Percentiles rank a stretch among this genome's conserved stretches.
phyloP scores from a whole-genome alignment of 2,888 invertebrate species.

The Dicycla oo region DNA sequence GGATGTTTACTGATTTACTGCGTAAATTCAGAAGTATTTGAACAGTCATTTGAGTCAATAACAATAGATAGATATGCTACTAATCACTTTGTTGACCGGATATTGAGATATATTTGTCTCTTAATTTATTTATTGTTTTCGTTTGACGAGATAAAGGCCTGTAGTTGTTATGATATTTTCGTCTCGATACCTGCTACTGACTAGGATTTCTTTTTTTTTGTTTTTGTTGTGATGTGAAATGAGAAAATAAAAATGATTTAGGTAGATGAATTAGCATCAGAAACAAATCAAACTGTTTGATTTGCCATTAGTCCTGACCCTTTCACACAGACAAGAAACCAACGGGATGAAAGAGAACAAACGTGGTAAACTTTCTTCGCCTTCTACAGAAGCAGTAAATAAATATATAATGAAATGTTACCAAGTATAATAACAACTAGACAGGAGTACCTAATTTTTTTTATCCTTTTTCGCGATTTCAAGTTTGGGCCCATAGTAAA shows the following conservation, averaged over 20 bases:
- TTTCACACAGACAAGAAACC: conserved; percentile 14
- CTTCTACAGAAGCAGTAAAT: not conserved
- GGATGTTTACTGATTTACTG: conserved; percentile 50
- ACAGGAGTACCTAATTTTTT: no score
- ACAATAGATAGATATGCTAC: conserved; percentile 53
- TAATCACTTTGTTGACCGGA: conserved; percentile 77
- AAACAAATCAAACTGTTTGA: not conserved
- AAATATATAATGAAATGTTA: not conserved
- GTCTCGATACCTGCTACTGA: conserved; percentile 23
- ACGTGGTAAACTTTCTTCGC: not conserved
- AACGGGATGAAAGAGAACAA: not conserved
- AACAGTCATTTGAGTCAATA: conserved; percentile 50
- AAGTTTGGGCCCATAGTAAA: no score
- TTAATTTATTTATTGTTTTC: conserved; percentile 50
- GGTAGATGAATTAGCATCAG: no score
- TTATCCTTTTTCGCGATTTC: no score
- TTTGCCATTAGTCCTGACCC: not conserved
- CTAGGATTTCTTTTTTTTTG: not conserved
- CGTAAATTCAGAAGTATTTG: conserved; percentile 44
- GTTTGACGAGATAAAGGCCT: conserved; percentile 27
- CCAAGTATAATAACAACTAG: not conserved
- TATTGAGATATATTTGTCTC: conserved; percentile 42
- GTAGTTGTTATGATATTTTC: conserved; percentile 7
- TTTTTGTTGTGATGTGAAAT: not conserved
- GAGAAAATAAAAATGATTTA: not conserved